These are phyloP conservation scores for Microplitis manilae DNA, from an alignment of 2,888 invertebrate genomes.

Conservation along the genomic window DNA sequence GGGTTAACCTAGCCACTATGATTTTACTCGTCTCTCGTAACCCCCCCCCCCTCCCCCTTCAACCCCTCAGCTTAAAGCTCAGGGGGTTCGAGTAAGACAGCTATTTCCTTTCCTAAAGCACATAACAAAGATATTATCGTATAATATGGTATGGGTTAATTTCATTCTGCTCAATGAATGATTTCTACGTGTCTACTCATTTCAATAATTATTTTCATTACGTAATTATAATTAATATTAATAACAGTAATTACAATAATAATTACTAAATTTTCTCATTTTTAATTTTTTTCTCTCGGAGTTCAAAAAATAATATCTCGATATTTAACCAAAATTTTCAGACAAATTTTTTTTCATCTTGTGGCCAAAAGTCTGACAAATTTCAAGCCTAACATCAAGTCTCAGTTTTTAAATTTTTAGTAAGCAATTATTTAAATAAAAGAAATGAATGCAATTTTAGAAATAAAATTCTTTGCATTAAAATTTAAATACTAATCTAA, in stretches of 20 bases:
- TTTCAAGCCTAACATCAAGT: no score
- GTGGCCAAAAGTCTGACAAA: no score
- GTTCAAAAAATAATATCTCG: no score
- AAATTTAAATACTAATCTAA: no score
- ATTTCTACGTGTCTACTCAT: conserved; percentile 40
- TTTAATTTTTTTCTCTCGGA: no score
- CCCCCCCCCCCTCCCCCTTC: background rate
- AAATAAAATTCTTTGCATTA: no score
- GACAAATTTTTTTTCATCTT: no score
- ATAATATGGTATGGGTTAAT: conserved; percentile 37
- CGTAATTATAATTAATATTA: background rate
- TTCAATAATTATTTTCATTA: conserved; percentile 7
- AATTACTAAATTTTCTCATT: no score
- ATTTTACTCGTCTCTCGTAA: background rate
- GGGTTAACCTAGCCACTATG: conserved; percentile 23
- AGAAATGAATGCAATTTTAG: no score
- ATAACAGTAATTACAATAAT: background rate
- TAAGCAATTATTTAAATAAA: no score
- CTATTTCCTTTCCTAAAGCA: conserved; percentile 3
- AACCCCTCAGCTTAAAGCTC: background rate
- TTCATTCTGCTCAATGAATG: conserved; percentile 50
- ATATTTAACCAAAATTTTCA: no score
- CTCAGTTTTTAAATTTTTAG: no score
- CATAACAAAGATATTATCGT: background rate
- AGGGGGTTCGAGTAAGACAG: conserved; percentile 11